Conservation (phyloP, 2,888 invertebrate genomes). For the Pollenia amentaria region DNA sequence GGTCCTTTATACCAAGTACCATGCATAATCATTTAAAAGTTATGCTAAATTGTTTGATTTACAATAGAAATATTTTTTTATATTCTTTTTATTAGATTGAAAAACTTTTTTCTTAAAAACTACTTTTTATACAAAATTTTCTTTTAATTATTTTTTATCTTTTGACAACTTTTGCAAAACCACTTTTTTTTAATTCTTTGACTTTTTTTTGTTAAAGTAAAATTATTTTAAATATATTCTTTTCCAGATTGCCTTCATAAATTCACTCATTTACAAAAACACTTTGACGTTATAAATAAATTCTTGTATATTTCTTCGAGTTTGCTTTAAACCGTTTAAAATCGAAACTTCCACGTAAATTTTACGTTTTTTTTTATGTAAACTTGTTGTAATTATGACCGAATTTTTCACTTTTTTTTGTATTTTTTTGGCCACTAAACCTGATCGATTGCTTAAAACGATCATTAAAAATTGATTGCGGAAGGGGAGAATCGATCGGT, state of each 20-base stretch:
- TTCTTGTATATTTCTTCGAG: not conserved
- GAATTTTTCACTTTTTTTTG: conserved; percentile 37
- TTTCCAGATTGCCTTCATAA: too few species aligned
- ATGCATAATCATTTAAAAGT: conserved; percentile 83
- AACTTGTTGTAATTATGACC: conserved; percentile 66
- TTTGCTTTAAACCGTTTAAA: conserved; percentile 19
- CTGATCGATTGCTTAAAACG: conserved; percentile 42
- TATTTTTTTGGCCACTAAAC: conserved; percentile 21
- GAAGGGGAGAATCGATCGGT: not conserved
- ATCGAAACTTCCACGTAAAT: conserved; percentile 25
- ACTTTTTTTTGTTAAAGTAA: conserved; percentile 14
- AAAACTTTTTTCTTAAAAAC: conserved; percentile 1
- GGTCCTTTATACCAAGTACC: conserved; percentile 85
- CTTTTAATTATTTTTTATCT: conserved; percentile 6
- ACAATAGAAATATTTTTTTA: conserved; percentile 11
- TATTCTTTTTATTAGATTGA: conserved; percentile 8
- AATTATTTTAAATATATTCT: conserved; percentile 2
- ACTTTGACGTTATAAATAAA: conserved; percentile 59
- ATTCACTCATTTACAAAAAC: conserved; percentile 22
- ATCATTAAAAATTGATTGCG: conserved; percentile 26
- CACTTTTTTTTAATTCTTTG: not conserved
- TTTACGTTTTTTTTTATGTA: conserved; percentile 39
- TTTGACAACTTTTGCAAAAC: not conserved
- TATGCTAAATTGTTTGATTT: conserved; percentile 21
- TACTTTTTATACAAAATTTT: not conserved